Evolutionary conservation across 1,140 invertebrate genomes (phyloP).

Genomic region (Matsumurasca onukii): DNA sequence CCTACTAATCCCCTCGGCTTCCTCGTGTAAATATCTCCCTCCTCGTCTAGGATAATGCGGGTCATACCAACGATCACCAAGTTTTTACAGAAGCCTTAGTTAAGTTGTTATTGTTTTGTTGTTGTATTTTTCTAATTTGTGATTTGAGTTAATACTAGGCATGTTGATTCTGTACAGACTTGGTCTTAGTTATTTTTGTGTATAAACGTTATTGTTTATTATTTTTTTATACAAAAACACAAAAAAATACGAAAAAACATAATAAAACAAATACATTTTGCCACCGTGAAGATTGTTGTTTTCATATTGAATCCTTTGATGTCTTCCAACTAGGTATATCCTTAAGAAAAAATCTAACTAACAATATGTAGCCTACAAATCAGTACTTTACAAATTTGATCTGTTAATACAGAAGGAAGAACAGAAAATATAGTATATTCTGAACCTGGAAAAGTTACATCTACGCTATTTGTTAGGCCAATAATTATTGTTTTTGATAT

Average conservation of each 20-base stretch:
- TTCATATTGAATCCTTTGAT: no score
- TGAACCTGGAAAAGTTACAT: no score
- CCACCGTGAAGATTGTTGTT: no score
- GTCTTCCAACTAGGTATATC: conserved; percentile 1
- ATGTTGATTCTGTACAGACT: conserved; percentile 13
- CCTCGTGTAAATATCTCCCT: conserved; percentile 14
- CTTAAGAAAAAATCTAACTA: background rate
- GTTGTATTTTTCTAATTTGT: no score
- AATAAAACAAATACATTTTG: conserved; percentile 35
- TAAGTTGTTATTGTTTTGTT: conserved; percentile 12
- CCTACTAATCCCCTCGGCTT: conserved; percentile 29
- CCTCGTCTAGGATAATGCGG: conserved; percentile 15
- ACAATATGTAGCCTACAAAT: no score
- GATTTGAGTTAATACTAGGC: conserved; percentile 1
- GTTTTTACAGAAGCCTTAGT: conserved; percentile 16
- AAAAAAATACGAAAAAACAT: conserved; percentile 36
- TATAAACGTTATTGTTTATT: conserved; percentile 31
- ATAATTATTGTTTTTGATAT: no score
- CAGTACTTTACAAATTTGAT: no score
- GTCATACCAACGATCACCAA: background rate
- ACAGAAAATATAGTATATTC: no score
- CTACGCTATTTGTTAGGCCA: no score
- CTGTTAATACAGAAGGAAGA: no score
- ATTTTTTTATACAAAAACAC: conserved; percentile 34
- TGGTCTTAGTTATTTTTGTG: conserved; percentile 23